Conservation (phyloP, 2,888 invertebrate genomes). For the Oegoconia quadripuncta region DNA sequence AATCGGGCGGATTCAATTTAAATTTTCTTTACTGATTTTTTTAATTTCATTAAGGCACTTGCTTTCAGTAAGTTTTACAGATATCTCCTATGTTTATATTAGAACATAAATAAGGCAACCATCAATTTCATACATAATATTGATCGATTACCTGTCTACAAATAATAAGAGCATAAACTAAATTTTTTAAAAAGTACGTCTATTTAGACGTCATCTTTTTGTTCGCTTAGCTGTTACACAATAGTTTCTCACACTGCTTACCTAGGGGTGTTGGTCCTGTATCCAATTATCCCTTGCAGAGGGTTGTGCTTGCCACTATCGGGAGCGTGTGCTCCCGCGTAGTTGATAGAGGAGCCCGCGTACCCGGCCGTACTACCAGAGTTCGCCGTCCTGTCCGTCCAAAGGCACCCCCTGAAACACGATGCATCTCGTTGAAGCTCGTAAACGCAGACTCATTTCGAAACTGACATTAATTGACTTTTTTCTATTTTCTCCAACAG, state of each 20-base stretch:
- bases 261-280: constrained; percentile 82
- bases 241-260: constrained; percentile 53
- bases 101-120: background rate
- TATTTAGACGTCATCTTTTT: no score
- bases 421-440: constrained; percentile 54
- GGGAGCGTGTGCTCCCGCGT: constrained; percentile 71
- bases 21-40: no score
- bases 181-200: no score
- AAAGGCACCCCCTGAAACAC: constrained; percentile 82
- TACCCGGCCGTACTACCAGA: constrained; percentile 83
- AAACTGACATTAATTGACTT: background rate
- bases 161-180: no score
- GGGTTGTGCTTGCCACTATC: constrained; percentile 72
- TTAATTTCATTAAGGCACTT: no score
- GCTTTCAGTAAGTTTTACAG: no score
- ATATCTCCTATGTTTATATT: no score
- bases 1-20: no score
- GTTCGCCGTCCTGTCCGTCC: constrained; percentile 84
- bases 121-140: background rate
- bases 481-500: constrained; percentile 27
- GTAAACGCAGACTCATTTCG: constrained; percentile 13
- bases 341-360: constrained; percentile 64
- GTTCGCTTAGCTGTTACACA: no score
- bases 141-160: no score
- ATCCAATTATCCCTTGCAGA: constrained; percentile 75